These are phyloP conservation scores for Campylomormyrus tamandua DNA, from an alignment of 2,113 vertebrate genomes.

Conservation along the genomic window DNA sequence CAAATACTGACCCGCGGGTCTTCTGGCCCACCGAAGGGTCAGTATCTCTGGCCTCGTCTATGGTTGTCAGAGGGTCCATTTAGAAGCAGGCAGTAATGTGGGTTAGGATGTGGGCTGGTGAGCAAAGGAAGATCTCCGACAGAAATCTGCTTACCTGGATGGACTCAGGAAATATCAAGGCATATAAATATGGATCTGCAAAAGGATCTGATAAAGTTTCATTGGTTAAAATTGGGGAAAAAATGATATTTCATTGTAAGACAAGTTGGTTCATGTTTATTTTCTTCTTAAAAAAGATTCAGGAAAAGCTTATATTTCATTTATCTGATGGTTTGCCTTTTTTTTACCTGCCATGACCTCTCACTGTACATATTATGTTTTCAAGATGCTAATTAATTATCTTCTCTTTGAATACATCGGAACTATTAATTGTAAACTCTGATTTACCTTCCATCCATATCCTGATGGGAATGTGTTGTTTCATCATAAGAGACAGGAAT, in stretches of 20 bases:
- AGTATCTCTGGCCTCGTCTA: neutral
- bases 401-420: constrained; percentile 19
- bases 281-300: neutral
- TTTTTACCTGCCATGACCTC: constrained; percentile 14
- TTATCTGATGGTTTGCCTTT: constrained; percentile 21
- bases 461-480: constrained; percentile 36
- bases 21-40: neutral
- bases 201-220: neutral
- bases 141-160: neutral
- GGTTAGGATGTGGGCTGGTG: neutral
- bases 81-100: neutral
- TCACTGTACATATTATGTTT: constrained; percentile 15
- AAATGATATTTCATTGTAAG: neutral
- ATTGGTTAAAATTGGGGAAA: neutral
- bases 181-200: neutral
- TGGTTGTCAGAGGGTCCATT: neutral
- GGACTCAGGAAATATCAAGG: neutral
- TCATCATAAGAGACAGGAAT: constrained; percentile 42
- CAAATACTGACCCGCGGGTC: neutral
- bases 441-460: constrained; percentile 13
- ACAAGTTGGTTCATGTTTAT: neutral
- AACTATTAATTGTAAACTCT: constrained; percentile 41
- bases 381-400: constrained; percentile 17
- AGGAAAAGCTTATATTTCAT: constrained; percentile 21
- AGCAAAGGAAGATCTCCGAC: neutral